phyloP scores from a whole-genome alignment of 2,888 invertebrate genomes.

The Lochmaea capreae region DNA sequence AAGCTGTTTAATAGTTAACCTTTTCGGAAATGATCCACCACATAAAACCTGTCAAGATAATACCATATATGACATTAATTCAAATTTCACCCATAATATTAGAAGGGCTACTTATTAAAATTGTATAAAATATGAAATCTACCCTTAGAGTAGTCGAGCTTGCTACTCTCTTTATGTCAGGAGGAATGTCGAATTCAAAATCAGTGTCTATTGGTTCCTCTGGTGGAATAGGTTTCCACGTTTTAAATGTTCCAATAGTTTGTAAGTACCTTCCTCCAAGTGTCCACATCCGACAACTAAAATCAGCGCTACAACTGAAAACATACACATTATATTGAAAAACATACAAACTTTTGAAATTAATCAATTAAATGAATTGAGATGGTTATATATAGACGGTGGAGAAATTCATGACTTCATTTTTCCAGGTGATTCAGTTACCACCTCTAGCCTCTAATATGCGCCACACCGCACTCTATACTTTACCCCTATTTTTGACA shows the following conservation, averaged over 20 bases:
- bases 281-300: constrained; percentile 81
- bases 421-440: no score
- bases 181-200: constrained; percentile 73
- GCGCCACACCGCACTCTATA: no score
- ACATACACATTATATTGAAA: neutral
- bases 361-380: neutral
- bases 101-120: constrained; percentile 13
- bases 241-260: constrained; percentile 78
- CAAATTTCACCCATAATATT: neutral
- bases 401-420: no score
- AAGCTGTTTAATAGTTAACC: constrained; percentile 66
- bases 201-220: constrained; percentile 53
- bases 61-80: neutral
- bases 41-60: constrained; percentile 56
- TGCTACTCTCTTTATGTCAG: constrained; percentile 79
- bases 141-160: constrained; percentile 84
- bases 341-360: neutral
- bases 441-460: no score
- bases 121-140: constrained; percentile 35
- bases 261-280: constrained; percentile 76
- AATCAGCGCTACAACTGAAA: constrained; percentile 64
- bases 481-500: no score
- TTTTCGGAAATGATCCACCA: constrained; percentile 63
- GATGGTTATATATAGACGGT: no score
- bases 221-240: constrained; percentile 69